Percentiles rank a stretch among this genome's conserved stretches.
phyloP scores from a whole-genome alignment of 2,797 vertebrate genomes.

The Takifugu rubripes region DNA sequence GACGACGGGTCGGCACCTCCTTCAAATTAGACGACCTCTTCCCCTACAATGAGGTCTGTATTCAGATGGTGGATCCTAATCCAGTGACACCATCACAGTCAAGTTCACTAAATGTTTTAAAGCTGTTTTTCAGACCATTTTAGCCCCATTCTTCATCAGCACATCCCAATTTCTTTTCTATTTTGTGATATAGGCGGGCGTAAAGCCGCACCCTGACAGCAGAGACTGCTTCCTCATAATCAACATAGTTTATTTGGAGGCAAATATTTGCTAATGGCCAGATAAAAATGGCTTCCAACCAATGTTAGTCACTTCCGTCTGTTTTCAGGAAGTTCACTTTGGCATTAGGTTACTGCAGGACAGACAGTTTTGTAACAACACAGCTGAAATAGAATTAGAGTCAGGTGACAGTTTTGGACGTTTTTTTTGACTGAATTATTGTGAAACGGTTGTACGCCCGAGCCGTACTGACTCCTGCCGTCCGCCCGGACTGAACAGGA shows the following conservation, averaged over 20 bases:
- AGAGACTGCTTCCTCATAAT: background rate
- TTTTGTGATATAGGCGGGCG: no score
- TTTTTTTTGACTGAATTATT: no score
- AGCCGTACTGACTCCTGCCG: background rate
- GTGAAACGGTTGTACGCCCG: no score
- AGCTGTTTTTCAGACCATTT: no score
- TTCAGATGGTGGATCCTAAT: background rate
- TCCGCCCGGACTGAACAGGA: conserved; percentile 73
- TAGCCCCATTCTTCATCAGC: no score
- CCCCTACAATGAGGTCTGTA: conserved; percentile 85
- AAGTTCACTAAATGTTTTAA: no score
- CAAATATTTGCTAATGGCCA: background rate
- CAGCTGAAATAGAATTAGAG: background rate
- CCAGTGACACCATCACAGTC: no score
- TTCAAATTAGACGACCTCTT: conserved; percentile 93
- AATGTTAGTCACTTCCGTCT: background rate
- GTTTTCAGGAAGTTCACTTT: background rate
- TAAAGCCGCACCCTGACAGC: background rate
- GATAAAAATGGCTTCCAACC: conserved; percentile 1
- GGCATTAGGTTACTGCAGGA: background rate
- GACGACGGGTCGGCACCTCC: conserved; percentile 86
- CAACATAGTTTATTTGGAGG: background rate
- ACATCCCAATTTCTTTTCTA: no score
- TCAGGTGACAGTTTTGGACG: background rate
- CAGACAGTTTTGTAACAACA: background rate